Evolutionary conservation across 2,113 vertebrate genomes (phyloP), one percentile per base, ranked within the genome.

Genomic region (Otis tarda): DNA sequence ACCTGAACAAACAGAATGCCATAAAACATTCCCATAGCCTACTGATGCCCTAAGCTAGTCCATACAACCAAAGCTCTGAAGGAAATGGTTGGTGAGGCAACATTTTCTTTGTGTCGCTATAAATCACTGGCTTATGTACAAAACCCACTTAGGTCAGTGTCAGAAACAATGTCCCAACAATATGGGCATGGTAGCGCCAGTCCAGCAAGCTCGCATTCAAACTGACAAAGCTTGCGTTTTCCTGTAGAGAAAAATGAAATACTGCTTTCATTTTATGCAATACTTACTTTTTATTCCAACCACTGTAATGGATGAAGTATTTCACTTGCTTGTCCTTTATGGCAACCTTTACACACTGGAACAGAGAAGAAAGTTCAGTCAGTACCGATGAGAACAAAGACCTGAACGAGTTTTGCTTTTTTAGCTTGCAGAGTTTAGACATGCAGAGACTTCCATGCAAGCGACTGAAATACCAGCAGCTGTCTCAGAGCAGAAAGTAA

Each of bases 261-360:
- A 28, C 33, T 82, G 71, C 52, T 95, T 76, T 68, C 37, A 27
- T 52, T 94, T 18, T 21, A 55, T 18, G 69, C 64, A 91, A 90
- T 87, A 99, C 99, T 99, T 98, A 99, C 99, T 99, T 99, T 96
- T 99, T 99, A 98, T 99, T 99, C 99, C 99, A 99, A 60, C 99
- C 99, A 94, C 99, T 99, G 98, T 99, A 99, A 98, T 99, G 99
- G 98, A 99, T 99, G 45, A 99, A 99, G 98, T 99, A 99, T 96
- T 99, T 99, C 97, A 99, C 99, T 98, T 99, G 99, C 97, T 99
- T 99, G 96, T 99, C 99, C 98, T 99, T 99, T 98, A 99, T 99
- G 97, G 98, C 99, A 97, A 99, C 99, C 96, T 99, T 99, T 95
- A 99, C 99, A 98, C 99, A 99, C 99, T 99, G 98, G 23, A 98